Evolutionary conservation across 2,888 invertebrate genomes (phyloP), one percentile per base, ranked within the genome.

Genomic region (Tenthredo scrophulariae): DNA sequence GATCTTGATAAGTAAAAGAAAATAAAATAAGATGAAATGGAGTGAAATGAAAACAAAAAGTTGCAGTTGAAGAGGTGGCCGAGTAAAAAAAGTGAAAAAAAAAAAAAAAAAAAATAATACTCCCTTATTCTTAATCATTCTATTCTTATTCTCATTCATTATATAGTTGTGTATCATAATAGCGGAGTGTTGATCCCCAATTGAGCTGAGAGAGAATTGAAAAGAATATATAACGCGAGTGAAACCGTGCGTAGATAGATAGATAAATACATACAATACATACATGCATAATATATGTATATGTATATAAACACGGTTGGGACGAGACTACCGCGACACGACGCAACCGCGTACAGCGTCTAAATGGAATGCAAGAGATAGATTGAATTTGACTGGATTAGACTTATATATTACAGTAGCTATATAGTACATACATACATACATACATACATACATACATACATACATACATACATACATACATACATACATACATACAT

Each of bases 361-460:
- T 33, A 40, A 29, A 62, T 37, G 79, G 13, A 79, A 58, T 50
- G 33, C 33, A 29, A 79, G 37, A 37, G 26, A 58, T 33, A 58
- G 75, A 75, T 50, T 75, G 77, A 77, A 77, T 72, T 72, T 40
- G 40, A 72, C 72, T 40, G 37, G 72, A 72, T 72, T 40, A 72
- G n/a, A 72, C 37, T 72, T 37, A 26, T 67, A 22, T 22, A 22
- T 26, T 26, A 37, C 70, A 18, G 70, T 37, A 18, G n/a, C 4
- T 58, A 72, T 33, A 0, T 15, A 22, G 4, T 70, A 70, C 37
- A 4, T 70, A 37, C n/a, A 37, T 46, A n/a, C 37, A 37, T 37
- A 37, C 37, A 37, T 37, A 37, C 37, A 37, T 33, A n/a, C n/a
- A n/a, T 33, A 15, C 37, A n/a, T n/a, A n/a, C 37, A 37, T 37